Conservation (phyloP, 2,888 invertebrate genomes). For the Dendrolimus houi region DNA sequence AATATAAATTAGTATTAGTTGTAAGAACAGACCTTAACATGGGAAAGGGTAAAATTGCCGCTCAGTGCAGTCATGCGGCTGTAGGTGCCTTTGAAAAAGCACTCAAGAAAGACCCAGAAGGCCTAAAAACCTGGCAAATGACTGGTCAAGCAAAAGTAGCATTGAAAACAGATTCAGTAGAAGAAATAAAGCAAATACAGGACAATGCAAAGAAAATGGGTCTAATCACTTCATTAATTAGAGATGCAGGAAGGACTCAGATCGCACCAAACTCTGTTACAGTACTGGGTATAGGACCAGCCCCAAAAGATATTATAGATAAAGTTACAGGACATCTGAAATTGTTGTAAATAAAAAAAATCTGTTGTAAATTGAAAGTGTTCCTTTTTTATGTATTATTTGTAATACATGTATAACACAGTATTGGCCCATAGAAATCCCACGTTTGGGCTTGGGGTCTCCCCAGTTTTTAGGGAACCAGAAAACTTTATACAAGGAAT, state of each 20-base stretch:
- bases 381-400: no score
- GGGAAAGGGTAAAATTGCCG: conserved; percentile 96
- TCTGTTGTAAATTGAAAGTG: no score
- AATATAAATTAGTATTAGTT: conserved; percentile 89
- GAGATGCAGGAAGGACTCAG: conserved; percentile 96
- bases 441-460: no score
- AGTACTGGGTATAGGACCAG: conserved; percentile 96
- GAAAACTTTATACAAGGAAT: no score
- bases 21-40: conserved; percentile 94
- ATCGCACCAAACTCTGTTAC: conserved; percentile 92
- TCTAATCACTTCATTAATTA: conserved; percentile 83
- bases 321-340: conserved; percentile 92
- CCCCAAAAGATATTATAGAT: conserved; percentile 84
- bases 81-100: conserved; percentile 89
- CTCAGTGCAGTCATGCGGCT: conserved; percentile 97
- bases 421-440: no score
- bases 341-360: conserved; percentile 76
- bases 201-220: conserved; percentile 82
- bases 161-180: conserved; percentile 86
- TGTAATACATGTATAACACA: no score
- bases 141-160: conserved; percentile 93
- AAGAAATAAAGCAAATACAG: conserved; percentile 81
- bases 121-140: conserved; percentile 75
- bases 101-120: conserved; percentile 75
- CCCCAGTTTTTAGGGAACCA: no score